A percentile compares a stretch with the other conserved stretches of the same genome.
phyloP scores from a whole-genome alignment of 2,888 invertebrate genomes.

The Anarsia innoxiella region DNA sequence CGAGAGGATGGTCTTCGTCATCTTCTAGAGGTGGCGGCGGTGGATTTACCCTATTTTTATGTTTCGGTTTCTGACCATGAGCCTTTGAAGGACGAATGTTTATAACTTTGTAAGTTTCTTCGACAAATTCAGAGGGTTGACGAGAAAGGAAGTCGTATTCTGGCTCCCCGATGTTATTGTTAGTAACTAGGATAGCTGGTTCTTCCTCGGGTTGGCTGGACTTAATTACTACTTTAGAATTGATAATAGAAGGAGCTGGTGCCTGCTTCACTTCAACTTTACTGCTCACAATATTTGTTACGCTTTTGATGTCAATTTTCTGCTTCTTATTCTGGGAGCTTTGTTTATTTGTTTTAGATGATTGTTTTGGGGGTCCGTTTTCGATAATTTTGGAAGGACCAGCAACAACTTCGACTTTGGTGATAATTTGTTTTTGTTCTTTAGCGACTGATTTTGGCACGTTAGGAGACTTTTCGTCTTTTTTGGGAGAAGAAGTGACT shows the following conservation, averaged over 20 bases:
- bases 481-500: constrained; percentile 57
- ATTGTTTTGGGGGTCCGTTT: constrained; percentile 41
- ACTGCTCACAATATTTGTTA: constrained; percentile 57
- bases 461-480: constrained; percentile 54
- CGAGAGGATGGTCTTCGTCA: constrained; percentile 82
- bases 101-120: constrained; percentile 89
- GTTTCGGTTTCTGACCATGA: constrained; percentile 62
- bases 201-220: constrained; percentile 62
- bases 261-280: constrained; percentile 69
- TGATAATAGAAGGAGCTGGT: constrained; percentile 41
- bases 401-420: constrained; percentile 74
- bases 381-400: constrained; percentile 67
- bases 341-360: constrained; percentile 46
- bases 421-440: constrained; percentile 64
- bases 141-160: constrained; percentile 90
- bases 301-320: constrained; percentile 43
- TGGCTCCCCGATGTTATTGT: constrained; percentile 85
- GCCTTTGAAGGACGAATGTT: constrained; percentile 83
- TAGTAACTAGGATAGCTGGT: constrained; percentile 76
- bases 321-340: constrained; percentile 41
- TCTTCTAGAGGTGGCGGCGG: constrained; percentile 68
- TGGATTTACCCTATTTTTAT: constrained; percentile 55
- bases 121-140: constrained; percentile 88
- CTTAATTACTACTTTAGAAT: constrained; percentile 71
- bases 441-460: constrained; percentile 62